Conservation (phyloP, 2,888 invertebrate genomes). For the Gari tellinella region DNA sequence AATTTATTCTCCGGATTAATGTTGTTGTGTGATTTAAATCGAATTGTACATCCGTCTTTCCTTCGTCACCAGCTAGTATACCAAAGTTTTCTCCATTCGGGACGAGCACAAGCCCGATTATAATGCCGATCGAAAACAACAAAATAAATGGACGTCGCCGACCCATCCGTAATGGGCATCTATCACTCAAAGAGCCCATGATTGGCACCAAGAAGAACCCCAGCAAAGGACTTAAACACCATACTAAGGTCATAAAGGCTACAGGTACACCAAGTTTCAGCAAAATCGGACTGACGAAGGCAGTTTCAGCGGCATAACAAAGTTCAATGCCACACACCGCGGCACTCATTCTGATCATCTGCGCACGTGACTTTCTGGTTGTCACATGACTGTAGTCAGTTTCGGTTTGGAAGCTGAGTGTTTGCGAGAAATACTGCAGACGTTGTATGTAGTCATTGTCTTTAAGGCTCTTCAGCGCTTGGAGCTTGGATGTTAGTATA, state of each 20-base stretch:
- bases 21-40: constrained; percentile 22
- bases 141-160: constrained; percentile 96
- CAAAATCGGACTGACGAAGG: constrained; percentile 97
- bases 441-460: constrained; percentile 53
- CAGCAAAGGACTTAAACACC: constrained; percentile 96
- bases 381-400: constrained; percentile 62
- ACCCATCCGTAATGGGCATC: constrained; percentile 92
- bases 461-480: constrained; percentile 75
- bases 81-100: constrained; percentile 96
- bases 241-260: constrained; percentile 96
- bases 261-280: constrained; percentile 96
- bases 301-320: constrained; percentile 98
- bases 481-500: constrained; percentile 74
- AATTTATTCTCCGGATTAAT: constrained; percentile 39
- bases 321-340: constrained; percentile 99
- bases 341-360: constrained; percentile 93
- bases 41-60: neutral
- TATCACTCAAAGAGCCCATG: constrained; percentile 95
- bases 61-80: constrained; percentile 90
- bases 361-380: constrained; percentile 84
- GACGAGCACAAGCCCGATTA: constrained; percentile 94
- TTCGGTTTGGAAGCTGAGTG: constrained; percentile 41
- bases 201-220: constrained; percentile 97
- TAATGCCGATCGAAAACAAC: constrained; percentile 93
- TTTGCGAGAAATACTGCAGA: constrained; percentile 52